These are phyloP conservation scores for Tapera naevia DNA, from an alignment of 2,797 vertebrate genomes.

Conservation along the genomic window DNA sequence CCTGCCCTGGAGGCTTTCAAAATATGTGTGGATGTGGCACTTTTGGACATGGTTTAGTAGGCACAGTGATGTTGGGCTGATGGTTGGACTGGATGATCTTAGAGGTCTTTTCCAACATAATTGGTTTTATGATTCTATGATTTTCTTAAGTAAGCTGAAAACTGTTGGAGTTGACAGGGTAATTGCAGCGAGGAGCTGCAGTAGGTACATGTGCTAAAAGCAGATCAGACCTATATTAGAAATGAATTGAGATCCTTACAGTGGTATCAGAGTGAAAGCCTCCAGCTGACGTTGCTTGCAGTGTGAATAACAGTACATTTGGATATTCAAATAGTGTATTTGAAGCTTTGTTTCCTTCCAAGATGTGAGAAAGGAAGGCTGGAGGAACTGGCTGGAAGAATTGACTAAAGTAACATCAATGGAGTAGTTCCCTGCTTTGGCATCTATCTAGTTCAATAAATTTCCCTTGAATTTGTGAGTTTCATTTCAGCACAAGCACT, in stretches of 20 bases:
- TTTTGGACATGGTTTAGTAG: too few relatives aligned
- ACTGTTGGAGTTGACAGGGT: neutral
- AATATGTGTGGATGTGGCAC: too few relatives aligned
- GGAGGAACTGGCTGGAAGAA: neutral
- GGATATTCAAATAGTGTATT: neutral
- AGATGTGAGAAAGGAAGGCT: neutral
- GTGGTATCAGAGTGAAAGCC: neutral
- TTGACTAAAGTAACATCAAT: neutral
- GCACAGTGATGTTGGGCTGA: too few relatives aligned
- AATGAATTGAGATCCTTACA: neutral
- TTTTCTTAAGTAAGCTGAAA: neutral
- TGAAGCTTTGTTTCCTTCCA: neutral
- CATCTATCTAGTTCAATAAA: neutral
- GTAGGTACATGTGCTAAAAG: too few relatives aligned
- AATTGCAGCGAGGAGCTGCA: rapidly evolving
- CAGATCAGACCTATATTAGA: neutral
- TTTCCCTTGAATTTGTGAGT: neutral
- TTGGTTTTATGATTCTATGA: too few relatives aligned
- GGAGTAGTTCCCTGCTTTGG: rapidly evolving
- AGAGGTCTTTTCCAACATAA: too few relatives aligned
- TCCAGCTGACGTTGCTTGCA: neutral
- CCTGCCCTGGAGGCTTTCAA: too few relatives aligned
- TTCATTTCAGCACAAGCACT: neutral
- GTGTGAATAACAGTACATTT: rapidly evolving
- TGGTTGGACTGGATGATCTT: too few relatives aligned